Conservation (phyloP, 2,888 invertebrate genomes). For the Heliconius hortense region DNA sequence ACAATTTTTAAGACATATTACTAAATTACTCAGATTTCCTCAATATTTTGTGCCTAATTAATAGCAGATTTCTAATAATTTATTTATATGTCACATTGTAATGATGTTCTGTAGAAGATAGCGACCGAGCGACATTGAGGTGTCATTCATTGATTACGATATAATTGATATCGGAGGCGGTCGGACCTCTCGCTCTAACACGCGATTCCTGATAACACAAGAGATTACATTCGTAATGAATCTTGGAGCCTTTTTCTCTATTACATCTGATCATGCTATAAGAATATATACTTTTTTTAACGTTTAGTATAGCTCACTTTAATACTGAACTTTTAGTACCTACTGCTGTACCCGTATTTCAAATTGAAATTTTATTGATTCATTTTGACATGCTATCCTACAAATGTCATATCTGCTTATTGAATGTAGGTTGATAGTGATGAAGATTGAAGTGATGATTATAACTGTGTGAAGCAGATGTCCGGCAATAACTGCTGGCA, state of each 20-base stretch:
- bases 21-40: not conserved
- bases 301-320: not conserved
- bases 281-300: not conserved
- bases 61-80: not conserved
- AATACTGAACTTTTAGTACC: not conserved
- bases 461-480: conserved; percentile 27
- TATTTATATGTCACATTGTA: conserved; percentile 3
- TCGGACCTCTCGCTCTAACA: conserved; percentile 23
- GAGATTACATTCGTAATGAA: conserved; percentile 11
- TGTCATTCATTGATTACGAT: conserved; percentile 45
- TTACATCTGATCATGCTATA: not conserved
- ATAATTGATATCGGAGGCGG: conserved; percentile 29
- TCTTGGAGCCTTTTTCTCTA: not conserved
- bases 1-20: too few relatives aligned
- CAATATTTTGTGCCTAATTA: not conserved
- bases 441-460: too few relatives aligned
- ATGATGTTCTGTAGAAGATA: conserved; percentile 25
- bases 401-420: not conserved
- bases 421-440: conserved; percentile 16
- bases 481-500: conserved; percentile 22
- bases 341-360: not conserved
- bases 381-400: not conserved
- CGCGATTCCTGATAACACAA: conserved; percentile 16
- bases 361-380: not conserved
- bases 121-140: conserved; percentile 43